A percentile compares a stretch with the other conserved stretches of the same genome.
Conservation (phyloP, 2,888 invertebrate genomes). For the Drosophila buzzatii region DNA sequence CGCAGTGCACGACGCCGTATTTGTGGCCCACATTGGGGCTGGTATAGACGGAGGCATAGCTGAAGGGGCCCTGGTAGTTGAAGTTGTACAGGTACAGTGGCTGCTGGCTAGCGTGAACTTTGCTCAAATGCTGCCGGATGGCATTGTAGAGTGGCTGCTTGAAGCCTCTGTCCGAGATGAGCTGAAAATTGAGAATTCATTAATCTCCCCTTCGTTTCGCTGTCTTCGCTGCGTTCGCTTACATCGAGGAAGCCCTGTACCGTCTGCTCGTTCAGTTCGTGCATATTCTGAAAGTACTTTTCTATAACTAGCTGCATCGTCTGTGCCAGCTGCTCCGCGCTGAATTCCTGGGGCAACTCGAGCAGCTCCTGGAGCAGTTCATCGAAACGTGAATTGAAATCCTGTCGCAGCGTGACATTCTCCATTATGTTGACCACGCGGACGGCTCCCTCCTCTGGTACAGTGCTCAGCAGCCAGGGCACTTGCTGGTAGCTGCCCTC, state of each 20-base stretch:
- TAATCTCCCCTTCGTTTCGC: neutral
- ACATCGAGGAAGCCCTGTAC: conserved; percentile 77
- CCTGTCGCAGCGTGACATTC: conserved; percentile 65
- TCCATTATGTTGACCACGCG: conserved; percentile 84
- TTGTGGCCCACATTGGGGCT: conserved; percentile 59
- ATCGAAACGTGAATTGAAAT: conserved; percentile 81
- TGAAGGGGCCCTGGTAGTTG: conserved; percentile 85
- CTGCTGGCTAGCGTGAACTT: conserved; percentile 61
- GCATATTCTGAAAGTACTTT: conserved; percentile 76
- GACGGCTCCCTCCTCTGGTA: conserved; percentile 86
- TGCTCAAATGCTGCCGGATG: conserved; percentile 66
- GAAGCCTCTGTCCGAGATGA: conserved; percentile 86
- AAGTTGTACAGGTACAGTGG: conserved; percentile 86
- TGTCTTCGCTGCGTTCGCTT: conserved; percentile 12
- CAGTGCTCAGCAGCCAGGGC: conserved; percentile 86
- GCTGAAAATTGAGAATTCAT: conserved; percentile 67
- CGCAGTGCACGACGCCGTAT: conserved; percentile 86
- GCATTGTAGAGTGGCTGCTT: conserved; percentile 85
- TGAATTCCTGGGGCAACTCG: conserved; percentile 73
- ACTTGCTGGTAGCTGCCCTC: conserved; percentile 85
- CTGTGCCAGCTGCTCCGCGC: conserved; percentile 23
- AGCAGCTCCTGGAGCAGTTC: conserved; percentile 76
- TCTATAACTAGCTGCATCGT: conserved; percentile 62
- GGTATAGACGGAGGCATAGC: conserved; percentile 85
- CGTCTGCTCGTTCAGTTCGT: conserved; percentile 72